Percentiles rank a stretch among this genome's conserved stretches.
Evolutionary conservation across 2,113 vertebrate species (phyloP).

Genomic region (Megaceryle torquata): DNA sequence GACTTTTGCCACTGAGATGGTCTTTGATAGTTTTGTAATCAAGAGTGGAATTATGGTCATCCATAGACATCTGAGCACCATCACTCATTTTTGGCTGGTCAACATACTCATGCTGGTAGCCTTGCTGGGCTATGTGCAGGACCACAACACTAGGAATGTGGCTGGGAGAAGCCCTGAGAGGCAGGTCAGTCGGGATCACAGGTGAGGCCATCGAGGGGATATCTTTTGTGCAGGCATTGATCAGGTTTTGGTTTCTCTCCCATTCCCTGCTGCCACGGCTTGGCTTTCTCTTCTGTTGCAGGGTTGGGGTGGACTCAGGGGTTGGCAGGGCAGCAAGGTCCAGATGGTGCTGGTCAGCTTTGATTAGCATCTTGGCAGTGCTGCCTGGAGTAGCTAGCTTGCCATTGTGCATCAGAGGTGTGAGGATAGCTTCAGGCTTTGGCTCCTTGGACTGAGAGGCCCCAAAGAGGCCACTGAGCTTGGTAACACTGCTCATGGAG

Average conservation of each 20-base stretch:
- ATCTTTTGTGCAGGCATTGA: constrained; percentile 97
- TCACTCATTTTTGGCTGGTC: constrained; percentile 89
- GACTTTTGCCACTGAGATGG: constrained; percentile 83
- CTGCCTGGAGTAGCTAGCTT: constrained; percentile 83
- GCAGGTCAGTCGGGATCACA: constrained; percentile 91
- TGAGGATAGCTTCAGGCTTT: constrained; percentile 91
- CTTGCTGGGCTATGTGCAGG: constrained; percentile 90
- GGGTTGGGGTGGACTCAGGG: constrained; percentile 91
- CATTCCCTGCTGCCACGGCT: constrained; percentile 92
- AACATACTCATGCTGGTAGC: constrained; percentile 94
- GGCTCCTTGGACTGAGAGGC: constrained; percentile 93
- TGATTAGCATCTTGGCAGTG: constrained; percentile 90
- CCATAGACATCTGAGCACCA: constrained; percentile 80
- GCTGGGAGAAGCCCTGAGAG: constrained; percentile 91
- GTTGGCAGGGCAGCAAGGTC: constrained; percentile 93
- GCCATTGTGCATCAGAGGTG: constrained; percentile 95
- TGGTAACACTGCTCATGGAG: constrained; percentile 98
- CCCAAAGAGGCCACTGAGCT: constrained; percentile 92
- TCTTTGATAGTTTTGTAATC: constrained; percentile 94
- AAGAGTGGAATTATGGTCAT: constrained; percentile 91
- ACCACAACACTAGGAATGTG: constrained; percentile 96
- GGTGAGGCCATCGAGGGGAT: constrained; percentile 86
- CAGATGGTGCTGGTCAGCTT: constrained; percentile 95
- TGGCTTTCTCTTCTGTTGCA: constrained; percentile 94
- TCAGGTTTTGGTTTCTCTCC: constrained; percentile 96